A percentile compares a stretch with the other conserved stretches of the same genome.
These are phyloP conservation scores for Xestobium rufovillosum DNA, from an alignment of 2,888 invertebrate species.

Conservation along the genomic window DNA sequence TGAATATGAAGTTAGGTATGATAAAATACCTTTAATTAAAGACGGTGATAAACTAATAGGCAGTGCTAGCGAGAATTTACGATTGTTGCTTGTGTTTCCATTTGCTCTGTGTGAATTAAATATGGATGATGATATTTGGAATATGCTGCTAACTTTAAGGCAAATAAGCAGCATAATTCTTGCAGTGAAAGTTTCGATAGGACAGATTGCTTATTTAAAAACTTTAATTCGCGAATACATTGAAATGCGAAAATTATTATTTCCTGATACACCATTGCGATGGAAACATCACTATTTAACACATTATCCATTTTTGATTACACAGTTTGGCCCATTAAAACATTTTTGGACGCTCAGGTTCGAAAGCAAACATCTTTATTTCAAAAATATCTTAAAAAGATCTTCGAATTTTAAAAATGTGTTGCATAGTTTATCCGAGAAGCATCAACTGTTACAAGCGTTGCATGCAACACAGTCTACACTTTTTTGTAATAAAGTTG, in stretches of 20 bases:
- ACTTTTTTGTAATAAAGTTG: too few species aligned
- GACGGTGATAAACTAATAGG: constrained; percentile 7
- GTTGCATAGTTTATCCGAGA: constrained; percentile 8
- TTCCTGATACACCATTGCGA: constrained; percentile 18
- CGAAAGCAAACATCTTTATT: constrained; percentile 20
- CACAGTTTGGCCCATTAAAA: too few species aligned
- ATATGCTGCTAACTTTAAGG: constrained; percentile 12
- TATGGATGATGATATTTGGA: constrained; percentile 7
- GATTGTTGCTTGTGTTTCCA: constrained; percentile 12
- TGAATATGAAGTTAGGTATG: too few species aligned
- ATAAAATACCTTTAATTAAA: constrained; percentile 12
- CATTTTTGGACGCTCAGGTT: constrained; percentile 19
- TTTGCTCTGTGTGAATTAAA: constrained; percentile 8
- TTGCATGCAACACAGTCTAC: constrained; percentile 1
- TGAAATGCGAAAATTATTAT: constrained; percentile 7
- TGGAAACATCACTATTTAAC: constrained; percentile 24
- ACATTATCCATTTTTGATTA: constrained; percentile 22
- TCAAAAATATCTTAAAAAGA: too few species aligned
- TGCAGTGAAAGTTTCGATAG: constrained; percentile 8
- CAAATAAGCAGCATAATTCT: constrained; percentile 13
- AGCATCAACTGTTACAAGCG: constrained; percentile 10
- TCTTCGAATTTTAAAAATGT: constrained; percentile 11
- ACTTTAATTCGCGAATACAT: constrained; percentile 13
- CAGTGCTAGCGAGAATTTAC: constrained; percentile 12
- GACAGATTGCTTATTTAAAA: constrained; percentile 13